Conservation (phyloP, 2,888 invertebrate genomes). For the Perizoma affinitatum region DNA sequence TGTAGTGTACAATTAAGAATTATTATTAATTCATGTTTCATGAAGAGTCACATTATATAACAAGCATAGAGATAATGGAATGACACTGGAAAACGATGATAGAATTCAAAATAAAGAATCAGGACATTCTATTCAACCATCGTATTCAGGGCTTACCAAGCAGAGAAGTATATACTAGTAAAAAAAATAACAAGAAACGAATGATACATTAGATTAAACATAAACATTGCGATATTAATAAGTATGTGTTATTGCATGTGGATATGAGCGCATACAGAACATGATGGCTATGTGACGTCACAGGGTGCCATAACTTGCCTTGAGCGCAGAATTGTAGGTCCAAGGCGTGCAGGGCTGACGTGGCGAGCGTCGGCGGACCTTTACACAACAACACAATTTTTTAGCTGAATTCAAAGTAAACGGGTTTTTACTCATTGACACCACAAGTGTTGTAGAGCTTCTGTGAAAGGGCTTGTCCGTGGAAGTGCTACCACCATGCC, state of each 20-base stretch:
- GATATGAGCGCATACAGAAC: conserved; percentile 30
- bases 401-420: conserved; percentile 29
- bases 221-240: no score
- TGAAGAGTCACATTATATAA: no score
- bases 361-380: conserved; percentile 79
- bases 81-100: not conserved
- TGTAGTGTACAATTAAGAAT: no score
- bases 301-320: conserved; percentile 65
- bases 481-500: no score
- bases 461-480: no score
- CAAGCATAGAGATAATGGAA: not conserved
- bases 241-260: not conserved
- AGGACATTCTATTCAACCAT: not conserved
- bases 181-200: not conserved
- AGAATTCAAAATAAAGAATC: not conserved
- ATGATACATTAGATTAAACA: no score
- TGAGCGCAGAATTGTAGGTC: conserved; percentile 80
- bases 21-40: no score
- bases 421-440: not conserved
- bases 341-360: conserved; percentile 79
- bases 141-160: not conserved
- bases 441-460: no score
- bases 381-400: conserved; percentile 52
- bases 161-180: no score
- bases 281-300: conserved; percentile 35